A percentile compares a stretch with the other conserved stretches of the same genome.
Evolutionary conservation across 2,113 vertebrate genomes (phyloP).

Genomic region (Rhinichthys klamathensis): DNA sequence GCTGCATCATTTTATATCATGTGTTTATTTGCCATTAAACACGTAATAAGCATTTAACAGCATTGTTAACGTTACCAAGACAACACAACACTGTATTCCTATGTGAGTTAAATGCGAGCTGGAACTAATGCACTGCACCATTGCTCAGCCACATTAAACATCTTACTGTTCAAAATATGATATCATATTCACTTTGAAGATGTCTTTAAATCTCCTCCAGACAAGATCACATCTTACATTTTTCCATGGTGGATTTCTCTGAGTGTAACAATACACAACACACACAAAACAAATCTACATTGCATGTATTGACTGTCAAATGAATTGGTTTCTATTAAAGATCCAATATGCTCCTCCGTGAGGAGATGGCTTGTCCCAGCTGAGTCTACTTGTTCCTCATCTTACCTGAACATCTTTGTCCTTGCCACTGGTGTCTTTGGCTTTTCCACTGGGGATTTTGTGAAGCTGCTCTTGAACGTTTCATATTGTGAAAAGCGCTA

Average conservation of each 20-base stretch:
- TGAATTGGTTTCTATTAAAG: not conserved
- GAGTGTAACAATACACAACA: not conserved
- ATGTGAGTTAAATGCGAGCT: not conserved
- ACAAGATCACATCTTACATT: not conserved
- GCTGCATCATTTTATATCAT: not conserved
- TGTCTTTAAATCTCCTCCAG: slow-evolving; percentile 4
- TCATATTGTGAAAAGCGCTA: not conserved
- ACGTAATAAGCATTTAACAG: not conserved
- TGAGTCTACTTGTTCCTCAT: not conserved
- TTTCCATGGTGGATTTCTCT: not conserved
- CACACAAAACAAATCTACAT: not conserved
- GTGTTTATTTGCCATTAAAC: not conserved
- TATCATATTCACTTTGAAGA: slow-evolving; percentile 8
- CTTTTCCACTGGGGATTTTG: not conserved
- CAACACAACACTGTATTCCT: not conserved
- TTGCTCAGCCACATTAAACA: not conserved
- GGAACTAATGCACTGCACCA: not conserved
- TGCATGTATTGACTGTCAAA: not conserved
- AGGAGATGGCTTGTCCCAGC: no score
- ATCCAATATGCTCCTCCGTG: no score
- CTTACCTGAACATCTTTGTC: not conserved
- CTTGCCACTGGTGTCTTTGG: not conserved
- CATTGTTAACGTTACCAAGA: not conserved
- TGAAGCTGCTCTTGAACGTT: not conserved
- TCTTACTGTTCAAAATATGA: slow-evolving; percentile 22